Evolutionary conservation across 1,140 invertebrate species (phyloP).

Genomic region (Saccostrea cuccullata): DNA sequence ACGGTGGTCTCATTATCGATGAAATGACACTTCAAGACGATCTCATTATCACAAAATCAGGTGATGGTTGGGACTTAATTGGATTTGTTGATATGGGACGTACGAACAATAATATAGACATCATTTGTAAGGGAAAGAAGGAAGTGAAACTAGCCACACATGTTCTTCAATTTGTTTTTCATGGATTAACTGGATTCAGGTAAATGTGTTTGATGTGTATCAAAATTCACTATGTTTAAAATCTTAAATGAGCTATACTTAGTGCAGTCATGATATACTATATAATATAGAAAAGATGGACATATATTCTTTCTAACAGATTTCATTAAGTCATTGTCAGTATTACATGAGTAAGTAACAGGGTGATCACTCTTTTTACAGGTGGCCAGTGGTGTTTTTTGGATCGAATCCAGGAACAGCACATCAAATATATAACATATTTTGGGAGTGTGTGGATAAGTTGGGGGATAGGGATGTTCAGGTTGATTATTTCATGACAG

Average conservation of each 20-base stretch:
- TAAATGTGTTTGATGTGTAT: background rate
- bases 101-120: conserved; percentile 49
- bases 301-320: background rate
- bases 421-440: conserved; percentile 54
- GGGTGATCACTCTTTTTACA: conserved; percentile 20
- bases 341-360: background rate
- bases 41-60: background rate
- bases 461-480: conserved; percentile 48
- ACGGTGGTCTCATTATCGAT: conserved; percentile 46
- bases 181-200: conserved; percentile 52
- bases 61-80: conserved; percentile 33
- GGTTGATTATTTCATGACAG: conserved; percentile 55
- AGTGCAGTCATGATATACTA: background rate
- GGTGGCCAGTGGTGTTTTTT: conserved; percentile 59
- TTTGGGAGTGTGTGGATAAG: conserved; percentile 56
- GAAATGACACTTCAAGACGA: conserved; percentile 52
- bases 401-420: conserved; percentile 52
- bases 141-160: conserved; percentile 53
- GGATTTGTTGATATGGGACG: conserved; percentile 52
- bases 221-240: background rate
- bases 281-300: background rate
- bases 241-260: background rate
- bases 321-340: conserved; percentile 5
- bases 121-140: conserved; percentile 39
- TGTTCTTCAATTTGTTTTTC: conserved; percentile 54